Evolutionary conservation across 2,113 vertebrate species (phyloP), one percentile per base, ranked within the genome.

Genomic region (Paradoxurus hermaphroditus): DNA sequence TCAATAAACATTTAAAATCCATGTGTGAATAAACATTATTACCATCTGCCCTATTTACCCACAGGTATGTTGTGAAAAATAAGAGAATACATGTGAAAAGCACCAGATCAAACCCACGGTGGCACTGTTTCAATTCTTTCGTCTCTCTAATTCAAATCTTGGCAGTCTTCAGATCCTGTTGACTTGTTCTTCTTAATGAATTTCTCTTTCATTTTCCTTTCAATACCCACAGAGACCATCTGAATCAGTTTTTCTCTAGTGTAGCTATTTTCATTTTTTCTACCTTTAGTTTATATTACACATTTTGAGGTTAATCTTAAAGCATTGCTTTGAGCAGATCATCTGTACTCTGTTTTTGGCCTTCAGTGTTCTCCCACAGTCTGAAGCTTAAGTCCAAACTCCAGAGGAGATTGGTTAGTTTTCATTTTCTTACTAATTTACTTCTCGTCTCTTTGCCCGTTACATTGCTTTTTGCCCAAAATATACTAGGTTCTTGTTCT

Each of bases 1-100:
- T 95, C 95, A 95, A 91, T 97, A 98, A 98, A 98, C 63, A 85
- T 94, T 96, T 94, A 86, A 96, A 97, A 97, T 94, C 65, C 72
- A 86, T 62, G 97, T 82, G 89, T 94, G 86, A 90, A 67, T 86
- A 90, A 90, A 86, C 93, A 59, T 92, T 84, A 75, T 92, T 88
- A 85, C 44, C 27, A 51, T 75, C 13, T 73, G 44, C 25, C 23
- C 49, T 31, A 9, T 31, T 62, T 91, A 86, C 70, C 19, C 65
- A 94, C 53, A 94, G 44, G 21, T 70, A 46, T 29, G 8, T 65
- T 79, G 18, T 75, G 59, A 79, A 78, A 95, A 94, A 56, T 92
- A 86, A 68, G 34, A 91, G 59, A 51, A 36, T 72, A 79, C 49
- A 44, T 19, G 15, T 95, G 84, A 86, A 92, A 97, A 93, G 27